Evolutionary conservation across 2,113 vertebrate genomes (phyloP).

Genomic region (Psilopsiagon aurifrons): DNA sequence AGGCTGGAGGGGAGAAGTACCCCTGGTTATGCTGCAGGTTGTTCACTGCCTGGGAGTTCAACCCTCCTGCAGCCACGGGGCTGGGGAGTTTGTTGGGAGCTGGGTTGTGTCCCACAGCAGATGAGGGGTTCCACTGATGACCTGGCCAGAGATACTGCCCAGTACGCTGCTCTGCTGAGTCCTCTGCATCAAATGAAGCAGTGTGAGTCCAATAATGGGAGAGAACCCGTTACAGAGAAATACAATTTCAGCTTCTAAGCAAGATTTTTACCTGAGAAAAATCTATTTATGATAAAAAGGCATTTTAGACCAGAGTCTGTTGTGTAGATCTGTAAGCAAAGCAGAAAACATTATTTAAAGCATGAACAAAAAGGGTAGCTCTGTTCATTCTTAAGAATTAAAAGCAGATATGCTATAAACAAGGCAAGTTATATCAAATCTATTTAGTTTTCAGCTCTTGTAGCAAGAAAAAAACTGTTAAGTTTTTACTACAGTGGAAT

Average conservation of each 20-base stretch:
- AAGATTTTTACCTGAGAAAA: background rate
- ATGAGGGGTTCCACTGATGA: background rate
- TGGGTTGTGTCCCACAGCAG: background rate
- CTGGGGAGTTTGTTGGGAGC: background rate
- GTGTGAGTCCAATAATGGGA: background rate
- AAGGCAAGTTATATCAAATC: background rate
- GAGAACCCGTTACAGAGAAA: background rate
- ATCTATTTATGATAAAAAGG: background rate
- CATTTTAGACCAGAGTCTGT: background rate
- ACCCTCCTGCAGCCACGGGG: fast-evolving
- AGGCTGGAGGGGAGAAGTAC: background rate
- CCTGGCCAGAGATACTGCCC: background rate
- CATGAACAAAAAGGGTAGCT: background rate
- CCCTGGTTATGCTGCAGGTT: background rate
- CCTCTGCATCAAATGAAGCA: background rate
- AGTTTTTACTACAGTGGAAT: background rate
- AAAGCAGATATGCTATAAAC: background rate
- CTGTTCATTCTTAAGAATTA: background rate
- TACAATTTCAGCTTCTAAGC: background rate
- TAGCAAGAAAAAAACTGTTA: background rate
- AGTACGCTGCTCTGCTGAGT: background rate
- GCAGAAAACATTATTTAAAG: background rate
- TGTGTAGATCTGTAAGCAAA: background rate
- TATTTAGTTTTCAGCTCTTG: background rate
- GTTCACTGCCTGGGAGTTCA: background rate